phyloP scores from a whole-genome alignment of 2,113 vertebrate species.

The Gnathonemus echidnorhynchus region DNA sequence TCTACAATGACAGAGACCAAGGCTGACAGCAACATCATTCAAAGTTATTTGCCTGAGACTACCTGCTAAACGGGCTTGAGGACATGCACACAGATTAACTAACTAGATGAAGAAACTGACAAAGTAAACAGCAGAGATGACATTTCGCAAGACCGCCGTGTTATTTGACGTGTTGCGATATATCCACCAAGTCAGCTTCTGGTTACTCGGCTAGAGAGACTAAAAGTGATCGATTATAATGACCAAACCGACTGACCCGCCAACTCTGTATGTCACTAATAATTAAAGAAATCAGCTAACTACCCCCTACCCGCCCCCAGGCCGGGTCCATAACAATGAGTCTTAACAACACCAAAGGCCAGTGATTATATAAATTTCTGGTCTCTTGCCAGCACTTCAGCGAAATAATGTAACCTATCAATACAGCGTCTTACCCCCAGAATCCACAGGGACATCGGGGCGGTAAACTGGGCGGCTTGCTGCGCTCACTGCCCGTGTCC shows the following conservation, averaged over 20 bases:
- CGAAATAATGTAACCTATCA: not conserved
- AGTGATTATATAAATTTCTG: not conserved
- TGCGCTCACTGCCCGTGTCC: slow-evolving; percentile 80
- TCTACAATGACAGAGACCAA: not conserved
- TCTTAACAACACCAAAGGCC: slow-evolving; percentile 19
- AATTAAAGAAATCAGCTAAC: not conserved
- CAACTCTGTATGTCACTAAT: not conserved
- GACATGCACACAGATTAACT: not conserved
- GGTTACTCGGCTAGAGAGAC: not conserved
- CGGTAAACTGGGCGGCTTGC: slow-evolving; percentile 74
- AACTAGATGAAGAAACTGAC: not conserved
- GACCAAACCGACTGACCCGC: not conserved
- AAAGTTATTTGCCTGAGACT: not conserved
- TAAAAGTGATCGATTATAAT: not conserved
- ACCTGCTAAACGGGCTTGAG: not conserved
- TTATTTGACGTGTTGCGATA: not conserved
- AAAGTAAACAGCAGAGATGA: not conserved
- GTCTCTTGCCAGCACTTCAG: not conserved
- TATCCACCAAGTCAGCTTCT: not conserved
- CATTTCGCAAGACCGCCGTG: not conserved
- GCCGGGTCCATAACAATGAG: slow-evolving; percentile 59
- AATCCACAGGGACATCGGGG: slow-evolving; percentile 82
- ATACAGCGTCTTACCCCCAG: slow-evolving; percentile 73
- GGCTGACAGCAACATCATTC: not conserved
- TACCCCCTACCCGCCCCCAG: slow-evolving; percentile 45